Base-by-base conservation (phyloP, 2,113 vertebrate species). In the Hemibagrus wyckioides region DNA sequence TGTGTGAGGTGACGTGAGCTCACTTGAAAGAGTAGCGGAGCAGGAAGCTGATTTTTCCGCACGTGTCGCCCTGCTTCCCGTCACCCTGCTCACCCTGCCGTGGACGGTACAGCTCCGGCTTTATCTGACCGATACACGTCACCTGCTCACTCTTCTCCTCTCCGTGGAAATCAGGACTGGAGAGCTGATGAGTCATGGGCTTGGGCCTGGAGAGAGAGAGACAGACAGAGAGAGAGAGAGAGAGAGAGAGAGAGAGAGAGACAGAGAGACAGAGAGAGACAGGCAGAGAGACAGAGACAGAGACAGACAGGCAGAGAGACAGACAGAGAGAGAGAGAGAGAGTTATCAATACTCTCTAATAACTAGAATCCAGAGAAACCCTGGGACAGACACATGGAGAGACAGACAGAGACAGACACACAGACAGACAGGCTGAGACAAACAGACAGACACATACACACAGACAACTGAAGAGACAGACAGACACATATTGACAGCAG, bases 41-140 rank as follows among this genome's bases (percentile, higher is more conserved):
- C 56, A 97, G 95, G 88, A 98, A 97, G 94, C 97, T 97, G 93
- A 98, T 96, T 82, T 97, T 96, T 87, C 97, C 97, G 1, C 96
- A 97, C 89, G 85, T 95, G 50, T 96, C 94, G 48, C 93, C 95
- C 90, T 90, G 94, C 67, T 96, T 96, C 80, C 95, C 94, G 6
- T 96, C 96, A 0, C 95, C 94, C 90, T 89, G 93, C 90, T 96
- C 96, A 6, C 95, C 96, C 65, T 96, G 95, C 39, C 96, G 92
- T 73, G 91, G 95, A 83, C 97, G 94, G 93, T 98, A 98, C 57
- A 98, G 93, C 92, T 98, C 97, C 0, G 97, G 97, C 83, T 98
- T 97, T 91, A 98, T 98, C 93, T 97, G 97, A 28, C 97, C 97
- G 0, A 98, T 97, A 92, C 97, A 96, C 88, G 96, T 98, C 84